Conservation (phyloP, 2,888 invertebrate species). For the Hoplodrina ambigua region DNA sequence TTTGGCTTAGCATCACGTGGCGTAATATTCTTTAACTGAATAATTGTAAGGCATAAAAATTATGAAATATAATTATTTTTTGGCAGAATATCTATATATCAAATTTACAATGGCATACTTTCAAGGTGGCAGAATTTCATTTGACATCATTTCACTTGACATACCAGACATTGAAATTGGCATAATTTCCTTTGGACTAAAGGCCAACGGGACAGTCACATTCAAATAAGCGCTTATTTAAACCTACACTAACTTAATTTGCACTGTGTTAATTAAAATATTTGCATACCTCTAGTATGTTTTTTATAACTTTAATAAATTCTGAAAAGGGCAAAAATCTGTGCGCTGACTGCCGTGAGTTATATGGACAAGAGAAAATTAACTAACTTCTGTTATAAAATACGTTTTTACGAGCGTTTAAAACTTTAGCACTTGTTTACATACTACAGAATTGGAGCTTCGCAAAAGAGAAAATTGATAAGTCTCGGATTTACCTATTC, state of each 20-base stretch:
- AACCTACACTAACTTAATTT: conserved; percentile 17
- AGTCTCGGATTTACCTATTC: not conserved
- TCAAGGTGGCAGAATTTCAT: no score
- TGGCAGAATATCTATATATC: no score
- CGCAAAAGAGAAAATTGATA: conserved; percentile 13
- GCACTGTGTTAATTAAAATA: conserved; percentile 46
- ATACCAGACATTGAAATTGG: no score
- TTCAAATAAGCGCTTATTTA: not conserved
- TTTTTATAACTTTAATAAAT: conserved; percentile 47
- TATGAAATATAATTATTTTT: no score
- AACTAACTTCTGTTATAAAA: conserved; percentile 71
- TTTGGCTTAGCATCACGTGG: no score
- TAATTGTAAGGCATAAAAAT: no score
- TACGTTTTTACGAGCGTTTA: conserved; percentile 67
- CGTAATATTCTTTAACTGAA: no score
- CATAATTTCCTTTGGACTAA: no score
- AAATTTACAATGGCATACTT: no score
- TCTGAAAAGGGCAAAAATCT: conserved; percentile 41
- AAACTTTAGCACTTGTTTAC: conserved; percentile 62
- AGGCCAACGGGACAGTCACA: not conserved
- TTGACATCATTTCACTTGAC: no score
- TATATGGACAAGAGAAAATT: conserved; percentile 68
- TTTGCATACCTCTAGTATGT: conserved; percentile 44
- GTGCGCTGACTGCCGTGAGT: conserved; percentile 43
- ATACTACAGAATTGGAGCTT: conserved; percentile 18